A percentile compares a stretch with the other conserved stretches of the same genome.
Evolutionary conservation across 2,888 invertebrate genomes (phyloP).

Genomic region (Drosophila prostipennis): DNA sequence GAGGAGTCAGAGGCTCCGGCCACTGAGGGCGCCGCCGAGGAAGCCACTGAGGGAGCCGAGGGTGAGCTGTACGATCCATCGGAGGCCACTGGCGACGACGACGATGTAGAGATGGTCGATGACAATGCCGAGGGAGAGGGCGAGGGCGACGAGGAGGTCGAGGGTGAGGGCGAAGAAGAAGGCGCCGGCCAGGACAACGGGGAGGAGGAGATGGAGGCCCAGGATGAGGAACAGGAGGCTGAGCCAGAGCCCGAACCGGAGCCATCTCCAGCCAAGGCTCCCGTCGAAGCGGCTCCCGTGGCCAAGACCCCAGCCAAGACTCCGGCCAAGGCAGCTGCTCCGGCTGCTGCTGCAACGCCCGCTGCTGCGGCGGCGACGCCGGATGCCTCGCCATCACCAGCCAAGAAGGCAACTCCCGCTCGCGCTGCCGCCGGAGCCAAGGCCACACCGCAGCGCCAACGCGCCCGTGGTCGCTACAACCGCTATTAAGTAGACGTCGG

Average conservation of each 20-base stretch:
- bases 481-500: conserved; percentile 75
- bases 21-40: conserved; percentile 83
- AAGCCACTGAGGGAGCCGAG: conserved; percentile 82
- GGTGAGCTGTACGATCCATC: conserved; percentile 84
- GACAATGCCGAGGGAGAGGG: conserved; percentile 82
- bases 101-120: conserved; percentile 85
- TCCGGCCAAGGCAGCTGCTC: conserved; percentile 65
- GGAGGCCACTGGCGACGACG: conserved; percentile 85
- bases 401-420: conserved; percentile 76
- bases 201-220: conserved; percentile 59
- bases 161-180: conserved; percentile 67
- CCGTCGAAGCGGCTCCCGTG: conserved; percentile 50
- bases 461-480: conserved; percentile 84
- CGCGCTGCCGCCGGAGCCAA: conserved; percentile 78
- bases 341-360: conserved; percentile 41
- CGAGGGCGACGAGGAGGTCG: conserved; percentile 66
- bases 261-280: conserved; percentile 61
- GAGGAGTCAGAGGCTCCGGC: conserved; percentile 84
- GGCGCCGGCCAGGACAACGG: conserved; percentile 57
- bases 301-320: conserved; percentile 56
- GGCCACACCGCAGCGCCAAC: conserved; percentile 81
- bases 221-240: conserved; percentile 56
- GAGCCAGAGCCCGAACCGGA: conserved; percentile 61
- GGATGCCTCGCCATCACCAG: conserved; percentile 85
- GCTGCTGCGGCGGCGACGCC: conserved; percentile 68